These are phyloP conservation scores for Drosophila novamexicana DNA, from an alignment of 1,140 invertebrate species.

Conservation along the genomic window DNA sequence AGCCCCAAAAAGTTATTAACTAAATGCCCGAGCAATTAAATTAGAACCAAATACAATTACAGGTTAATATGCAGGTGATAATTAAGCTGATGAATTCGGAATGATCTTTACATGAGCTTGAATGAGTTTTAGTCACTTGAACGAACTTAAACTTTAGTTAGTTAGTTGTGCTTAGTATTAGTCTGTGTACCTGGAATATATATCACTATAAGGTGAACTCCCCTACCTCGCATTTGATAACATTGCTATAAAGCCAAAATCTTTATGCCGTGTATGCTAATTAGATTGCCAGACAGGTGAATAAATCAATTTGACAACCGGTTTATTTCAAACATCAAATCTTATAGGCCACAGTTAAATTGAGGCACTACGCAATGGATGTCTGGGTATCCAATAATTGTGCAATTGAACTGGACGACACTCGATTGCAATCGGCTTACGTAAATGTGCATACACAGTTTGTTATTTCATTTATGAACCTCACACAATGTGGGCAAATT, in stretches of 20 bases:
- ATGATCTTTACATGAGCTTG: not conserved
- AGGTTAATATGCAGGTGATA: not conserved
- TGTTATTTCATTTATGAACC: conserved; percentile 17
- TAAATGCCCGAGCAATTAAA: conserved; percentile 10
- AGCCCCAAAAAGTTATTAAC: conserved; percentile 10
- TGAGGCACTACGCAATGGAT: not conserved
- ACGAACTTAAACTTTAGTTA: too few relatives aligned
- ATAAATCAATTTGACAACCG: not conserved
- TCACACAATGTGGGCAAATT: conserved; percentile 29
- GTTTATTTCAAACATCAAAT: not conserved
- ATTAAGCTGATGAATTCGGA: not conserved
- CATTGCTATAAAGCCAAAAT: not conserved
- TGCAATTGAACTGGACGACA: conserved; percentile 3
- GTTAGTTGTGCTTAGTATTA: too few relatives aligned
- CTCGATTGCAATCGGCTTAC: conserved; percentile 20
- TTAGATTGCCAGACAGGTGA: conserved; percentile 9
- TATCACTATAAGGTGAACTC: too few relatives aligned
- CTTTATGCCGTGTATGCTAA: conserved; percentile 6
- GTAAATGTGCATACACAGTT: conserved; percentile 8
- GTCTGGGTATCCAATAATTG: not conserved
- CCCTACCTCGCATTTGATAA: not conserved
- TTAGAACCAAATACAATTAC: conserved; percentile 11
- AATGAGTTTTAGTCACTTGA: too few relatives aligned
- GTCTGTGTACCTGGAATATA: too few relatives aligned
- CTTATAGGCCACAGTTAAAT: not conserved